Base-by-base conservation (phyloP, 2,797 vertebrate genomes). In the Meda fulgida region DNA sequence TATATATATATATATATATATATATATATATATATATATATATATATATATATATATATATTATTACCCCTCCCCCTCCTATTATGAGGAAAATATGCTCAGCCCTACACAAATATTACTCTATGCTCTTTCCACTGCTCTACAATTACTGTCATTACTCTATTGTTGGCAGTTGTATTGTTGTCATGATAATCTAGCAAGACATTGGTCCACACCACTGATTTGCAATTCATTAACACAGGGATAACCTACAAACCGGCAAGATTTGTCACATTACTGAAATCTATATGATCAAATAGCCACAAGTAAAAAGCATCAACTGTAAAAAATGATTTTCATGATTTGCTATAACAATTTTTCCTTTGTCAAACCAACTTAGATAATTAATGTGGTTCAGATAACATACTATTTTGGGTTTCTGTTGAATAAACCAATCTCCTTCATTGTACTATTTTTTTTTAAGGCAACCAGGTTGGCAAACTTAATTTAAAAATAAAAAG, bases 81-180 rank as follows among this genome's bases (percentile, higher is more conserved):
- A n/a, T n/a, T n/a, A n/a, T n/a, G n/a, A n/a, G n/a, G 8, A 19
- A 63, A 29, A 78, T 78, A 43, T 43, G 40, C 53, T 23, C 31
- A n/a, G 73, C 31, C 19, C 21, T 58, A 55, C 21, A 58, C 51
- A 77, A 77, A 77, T 77, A 58, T 76, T 38, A 38, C 31, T 21
- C 16, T 67, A 10, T 36, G 18, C 18, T 36, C 65, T 66, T 66
- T 34, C 3, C 29, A 66, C 31, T 38, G 73, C 21, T 38, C 16
- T 71, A 71, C 40, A 77, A 77, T 77, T 58, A 58, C 10, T 75
- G 46, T 36, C 19, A 75, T 53, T 53, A 36, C 53, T 60, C 23
- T 65, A 5, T 43, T 63, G 38, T 10, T 63, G 38, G 58, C 9
- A 43, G 9, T 1, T 29, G 55, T 29, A 4, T 11, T 78, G 53